Evolutionary conservation across 2,888 invertebrate genomes (phyloP).

Genomic region (Amphipyra tragopoginis): DNA sequence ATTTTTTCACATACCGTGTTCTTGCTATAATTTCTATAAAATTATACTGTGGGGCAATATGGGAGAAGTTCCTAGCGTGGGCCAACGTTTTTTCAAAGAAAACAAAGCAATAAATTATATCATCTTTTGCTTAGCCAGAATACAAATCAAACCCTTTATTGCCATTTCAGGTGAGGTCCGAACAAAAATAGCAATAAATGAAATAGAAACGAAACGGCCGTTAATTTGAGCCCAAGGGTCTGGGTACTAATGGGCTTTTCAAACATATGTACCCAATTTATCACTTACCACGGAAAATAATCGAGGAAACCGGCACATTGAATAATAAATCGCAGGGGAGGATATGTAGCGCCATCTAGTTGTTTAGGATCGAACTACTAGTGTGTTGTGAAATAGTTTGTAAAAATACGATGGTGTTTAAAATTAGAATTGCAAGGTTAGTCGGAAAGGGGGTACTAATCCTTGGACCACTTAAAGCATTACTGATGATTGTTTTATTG

Average conservation of each 20-base stretch:
- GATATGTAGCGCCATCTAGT: conserved; percentile 44
- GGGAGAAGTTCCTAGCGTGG: too few relatives aligned
- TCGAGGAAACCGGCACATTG: conserved; percentile 40
- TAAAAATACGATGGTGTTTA: too few relatives aligned
- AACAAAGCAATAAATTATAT: not conserved
- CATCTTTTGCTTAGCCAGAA: not conserved
- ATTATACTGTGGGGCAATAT: too few relatives aligned
- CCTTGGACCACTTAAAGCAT: too few relatives aligned
- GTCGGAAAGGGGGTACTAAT: too few relatives aligned
- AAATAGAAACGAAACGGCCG: conserved; percentile 31
- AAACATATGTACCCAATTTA: conserved; percentile 53
- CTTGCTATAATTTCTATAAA: too few relatives aligned
- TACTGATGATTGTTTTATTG: too few relatives aligned
- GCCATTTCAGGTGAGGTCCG: not conserved
- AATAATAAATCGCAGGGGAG: conserved; percentile 35
- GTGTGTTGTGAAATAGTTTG: too few relatives aligned
- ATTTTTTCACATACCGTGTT: too few relatives aligned
- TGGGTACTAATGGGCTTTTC: conserved; percentile 49
- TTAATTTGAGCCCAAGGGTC: conserved; percentile 51
- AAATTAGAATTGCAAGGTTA: too few relatives aligned
- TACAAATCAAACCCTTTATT: conserved; percentile 1
- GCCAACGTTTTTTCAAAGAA: conserved; percentile 65
- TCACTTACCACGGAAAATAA: conserved; percentile 52
- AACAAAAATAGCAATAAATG: conserved; percentile 30
- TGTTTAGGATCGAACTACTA: not conserved